Percentiles rank a stretch among this genome's conserved stretches.
Conservation (phyloP, 2,888 invertebrate genomes). For the Brachypalpus laphriformis region DNA sequence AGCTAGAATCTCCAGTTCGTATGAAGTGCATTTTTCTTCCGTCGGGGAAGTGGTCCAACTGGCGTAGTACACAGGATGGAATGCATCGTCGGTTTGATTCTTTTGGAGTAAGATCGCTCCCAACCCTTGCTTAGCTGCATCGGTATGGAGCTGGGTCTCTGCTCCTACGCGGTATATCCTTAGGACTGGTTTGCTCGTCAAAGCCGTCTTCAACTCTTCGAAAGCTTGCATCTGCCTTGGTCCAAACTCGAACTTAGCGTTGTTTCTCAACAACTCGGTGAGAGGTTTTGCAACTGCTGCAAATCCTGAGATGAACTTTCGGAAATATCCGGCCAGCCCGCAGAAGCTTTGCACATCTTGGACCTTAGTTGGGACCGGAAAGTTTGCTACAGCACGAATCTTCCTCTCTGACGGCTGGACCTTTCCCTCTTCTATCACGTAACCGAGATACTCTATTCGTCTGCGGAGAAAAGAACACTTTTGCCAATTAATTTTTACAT, state of each 20-base stretch:
- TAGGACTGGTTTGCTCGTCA: slow-evolving; percentile 26
- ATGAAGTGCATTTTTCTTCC: slow-evolving; percentile 77
- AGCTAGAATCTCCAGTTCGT: slow-evolving; percentile 79
- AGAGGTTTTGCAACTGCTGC: no score
- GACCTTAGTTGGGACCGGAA: slow-evolving; percentile 5
- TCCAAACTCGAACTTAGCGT: no score
- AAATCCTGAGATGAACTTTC: background rate
- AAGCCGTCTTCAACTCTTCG: background rate
- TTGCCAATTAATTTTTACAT: background rate
- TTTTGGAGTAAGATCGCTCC: slow-evolving; percentile 77
- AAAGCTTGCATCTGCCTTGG: background rate
- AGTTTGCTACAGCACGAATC: slow-evolving; percentile 31
- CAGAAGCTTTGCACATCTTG: slow-evolving; percentile 28
- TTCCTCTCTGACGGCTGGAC: slow-evolving; percentile 12
- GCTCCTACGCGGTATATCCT: slow-evolving; percentile 29
- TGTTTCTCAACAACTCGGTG: no score
- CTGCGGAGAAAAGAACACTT: no score
- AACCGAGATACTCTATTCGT: no score
- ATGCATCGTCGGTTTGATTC: slow-evolving; percentile 51
- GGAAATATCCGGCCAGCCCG: slow-evolving; percentile 1
- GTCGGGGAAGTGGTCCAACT: slow-evolving; percentile 76
- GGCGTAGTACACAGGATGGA: slow-evolving; percentile 77
- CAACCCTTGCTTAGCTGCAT: slow-evolving; percentile 71
- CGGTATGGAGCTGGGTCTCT: slow-evolving; percentile 40
- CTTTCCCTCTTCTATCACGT: slow-evolving; percentile 7